Evolutionary conservation across 2,113 vertebrate species (phyloP), one percentile per base, ranked within the genome.

Genomic region (Okapia johnstoni): DNA sequence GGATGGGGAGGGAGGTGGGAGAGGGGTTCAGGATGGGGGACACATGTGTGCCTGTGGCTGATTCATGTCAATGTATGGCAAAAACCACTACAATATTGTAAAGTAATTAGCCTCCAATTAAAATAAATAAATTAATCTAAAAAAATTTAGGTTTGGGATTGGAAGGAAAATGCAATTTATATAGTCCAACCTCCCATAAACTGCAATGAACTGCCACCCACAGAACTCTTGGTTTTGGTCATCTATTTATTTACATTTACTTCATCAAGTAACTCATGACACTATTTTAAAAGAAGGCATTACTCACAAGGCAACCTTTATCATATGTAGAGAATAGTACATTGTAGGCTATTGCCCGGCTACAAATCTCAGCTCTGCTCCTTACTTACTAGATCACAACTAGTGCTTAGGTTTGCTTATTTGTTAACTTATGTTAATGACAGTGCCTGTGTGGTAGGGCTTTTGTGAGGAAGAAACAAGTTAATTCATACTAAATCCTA

Each of bases 311-410:
- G 54, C 23, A 54, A 30, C 1, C 1, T 0, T 79, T 58, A 63
- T 33, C 8, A 10, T 25, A 19, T 23, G 5, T 60, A 58, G 36
- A 87, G 43, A 92, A 26, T 7, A 76, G 21, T 4, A 19, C 2
- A 9, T 6, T 0, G 1, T 3, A 36, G 36, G 36, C 1, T 21
- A 17, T 4, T 54, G 10, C 11, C 36, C 73, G 19, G 12, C 9
- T 23, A 94, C 57, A 84, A 60, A 26, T 52, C 14, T 88, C 43
- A 93, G 21, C n/a, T 30, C 21, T 61, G 61, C 46, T 79, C 43
- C 23, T 55, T n/a, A 36, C 23, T 70, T 36, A 30, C 25, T 55
- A 73, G 46, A 43, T 33, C 14, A 61, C 14, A 30, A 30, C 60
- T 61, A 61, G n/a, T 81, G 16, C n/a, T 63, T 36, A 48, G 50